Base-by-base conservation (phyloP, 2,113 vertebrate genomes). In the Stigmatopora nigra region DNA sequence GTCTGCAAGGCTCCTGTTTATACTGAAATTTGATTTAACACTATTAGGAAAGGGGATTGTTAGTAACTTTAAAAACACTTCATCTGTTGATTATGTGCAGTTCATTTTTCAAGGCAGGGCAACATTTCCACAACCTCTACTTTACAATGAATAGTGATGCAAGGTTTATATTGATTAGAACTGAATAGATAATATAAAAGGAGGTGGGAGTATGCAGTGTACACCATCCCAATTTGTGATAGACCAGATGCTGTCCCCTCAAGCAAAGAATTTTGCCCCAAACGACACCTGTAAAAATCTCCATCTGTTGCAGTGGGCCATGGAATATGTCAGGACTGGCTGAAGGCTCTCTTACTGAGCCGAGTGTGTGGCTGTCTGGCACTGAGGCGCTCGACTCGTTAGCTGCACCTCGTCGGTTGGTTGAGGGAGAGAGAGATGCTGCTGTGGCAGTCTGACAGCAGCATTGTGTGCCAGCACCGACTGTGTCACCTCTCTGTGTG, bases 211-310 rank as follows among this genome's bases (percentile, higher is more conserved):
- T n/a, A 36, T 69, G 73, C 15, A 12, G 74, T 74, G 70, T 69
- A 74, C 61, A 70, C 64, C 53, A 73, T 79, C 81, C 82, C 13
- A 84, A 89, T 89, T 88, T 88, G 83, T 78, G 85, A 76, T 63
- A 71, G 80, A 84, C 86, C 88, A 89, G 86, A 86, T 91, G 87
- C 80, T 72, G 62, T 78, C 70, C 86, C 89, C 88, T 87, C 78
- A 65, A 89, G 88, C 84, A 17, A 84, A 71, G 80, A 80, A 84
- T 83, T 88, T 85, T 84, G 88, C 74, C 82, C 82, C 85, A 87
- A 89, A 86, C 78, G 60, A 72, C 86, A 86, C 84, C 82, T 84
- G 87, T 86, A 48, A 49, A 89, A 90, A 89, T 78, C 71, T 82
- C 88, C 86, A 88, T 89, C 86, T 91, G 88, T 87, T 87, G 63